A percentile compares a stretch with the other conserved stretches of the same genome.
Evolutionary conservation across 1,140 invertebrate genomes (phyloP).

Genomic region (Helicorthomorpha holstii): DNA sequence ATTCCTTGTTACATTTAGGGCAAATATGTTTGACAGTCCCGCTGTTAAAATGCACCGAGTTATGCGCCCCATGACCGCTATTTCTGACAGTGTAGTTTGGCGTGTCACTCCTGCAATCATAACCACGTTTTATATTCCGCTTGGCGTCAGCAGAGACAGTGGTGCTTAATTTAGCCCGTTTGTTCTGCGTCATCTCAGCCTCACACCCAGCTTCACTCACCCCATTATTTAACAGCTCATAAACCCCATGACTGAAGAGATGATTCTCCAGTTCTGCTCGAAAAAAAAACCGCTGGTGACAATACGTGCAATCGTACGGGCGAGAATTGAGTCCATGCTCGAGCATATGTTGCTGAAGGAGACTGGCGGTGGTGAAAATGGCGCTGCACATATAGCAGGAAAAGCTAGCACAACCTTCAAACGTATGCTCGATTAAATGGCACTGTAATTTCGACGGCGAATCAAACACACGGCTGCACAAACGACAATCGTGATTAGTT

Average conservation of each 20-base stretch:
- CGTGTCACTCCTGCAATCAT: slow-evolving; percentile 21
- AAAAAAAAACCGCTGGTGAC: slow-evolving; percentile 77
- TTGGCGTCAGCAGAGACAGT: slow-evolving; percentile 18
- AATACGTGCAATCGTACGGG: slow-evolving; percentile 65
- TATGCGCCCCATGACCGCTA: slow-evolving; percentile 24
- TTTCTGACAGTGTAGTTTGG: slow-evolving; percentile 22
- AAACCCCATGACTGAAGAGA: slow-evolving; percentile 32
- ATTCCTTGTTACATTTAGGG: slow-evolving; percentile 15
- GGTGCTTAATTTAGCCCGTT: too few species aligned
- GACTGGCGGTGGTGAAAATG: slow-evolving; percentile 59
- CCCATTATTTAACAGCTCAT: background rate
- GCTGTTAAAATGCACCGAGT: slow-evolving; percentile 22
- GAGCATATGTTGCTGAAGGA: slow-evolving; percentile 61
- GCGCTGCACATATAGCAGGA: slow-evolving; percentile 77
- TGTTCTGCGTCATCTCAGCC: background rate
- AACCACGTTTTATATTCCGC: slow-evolving; percentile 10
- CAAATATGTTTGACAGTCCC: slow-evolving; percentile 15
- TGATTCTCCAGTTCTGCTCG: slow-evolving; percentile 79
- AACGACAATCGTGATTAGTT: slow-evolving; percentile 44
- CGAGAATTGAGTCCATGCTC: slow-evolving; percentile 59
- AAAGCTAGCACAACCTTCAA: slow-evolving; percentile 59
- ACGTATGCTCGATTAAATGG: slow-evolving; percentile 84
- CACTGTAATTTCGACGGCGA: slow-evolving; percentile 63
- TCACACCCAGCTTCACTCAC: slow-evolving; percentile 6
- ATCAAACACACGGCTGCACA: slow-evolving; percentile 49